phyloP scores from a whole-genome alignment of 2,888 invertebrate genomes.

The Heliconius ethilla region DNA sequence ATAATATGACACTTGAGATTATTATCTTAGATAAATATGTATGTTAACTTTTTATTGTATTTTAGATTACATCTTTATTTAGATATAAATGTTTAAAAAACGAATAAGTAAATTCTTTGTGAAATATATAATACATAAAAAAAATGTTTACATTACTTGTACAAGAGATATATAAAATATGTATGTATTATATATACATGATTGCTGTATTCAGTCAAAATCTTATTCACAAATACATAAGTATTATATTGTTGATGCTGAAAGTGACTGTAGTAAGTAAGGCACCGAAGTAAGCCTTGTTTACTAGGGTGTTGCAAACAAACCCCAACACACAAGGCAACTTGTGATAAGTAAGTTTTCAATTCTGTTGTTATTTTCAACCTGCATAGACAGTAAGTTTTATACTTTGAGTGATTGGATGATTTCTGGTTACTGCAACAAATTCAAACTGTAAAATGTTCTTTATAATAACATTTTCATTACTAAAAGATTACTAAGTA shows the following conservation, averaged over 20 bases:
- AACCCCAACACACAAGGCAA: neutral
- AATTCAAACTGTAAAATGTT: too few relatives aligned
- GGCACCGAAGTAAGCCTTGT: neutral
- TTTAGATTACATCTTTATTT: neutral
- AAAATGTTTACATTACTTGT: too few relatives aligned
- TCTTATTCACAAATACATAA: neutral
- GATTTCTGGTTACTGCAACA: neutral
- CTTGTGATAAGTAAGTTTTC: neutral
- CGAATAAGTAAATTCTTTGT: too few relatives aligned
- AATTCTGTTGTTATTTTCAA: neutral
- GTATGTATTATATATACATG: neutral
- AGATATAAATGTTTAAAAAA: too few relatives aligned
- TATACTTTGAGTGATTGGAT: neutral
- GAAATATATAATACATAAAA: too few relatives aligned
- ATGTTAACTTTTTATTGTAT: neutral
- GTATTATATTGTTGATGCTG: neutral
- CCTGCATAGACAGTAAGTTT: neutral
- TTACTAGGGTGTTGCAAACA: neutral
- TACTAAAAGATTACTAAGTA: too few relatives aligned
- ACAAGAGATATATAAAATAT: too few relatives aligned
- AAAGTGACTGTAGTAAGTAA: neutral
- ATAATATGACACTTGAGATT: slow-evolving; percentile 23
- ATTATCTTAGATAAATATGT: neutral
- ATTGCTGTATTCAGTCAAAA: neutral
- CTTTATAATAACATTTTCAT: too few relatives aligned